Evolutionary conservation across 2,888 invertebrate species (phyloP).

Genomic region (Metacarcinus magister): DNA sequence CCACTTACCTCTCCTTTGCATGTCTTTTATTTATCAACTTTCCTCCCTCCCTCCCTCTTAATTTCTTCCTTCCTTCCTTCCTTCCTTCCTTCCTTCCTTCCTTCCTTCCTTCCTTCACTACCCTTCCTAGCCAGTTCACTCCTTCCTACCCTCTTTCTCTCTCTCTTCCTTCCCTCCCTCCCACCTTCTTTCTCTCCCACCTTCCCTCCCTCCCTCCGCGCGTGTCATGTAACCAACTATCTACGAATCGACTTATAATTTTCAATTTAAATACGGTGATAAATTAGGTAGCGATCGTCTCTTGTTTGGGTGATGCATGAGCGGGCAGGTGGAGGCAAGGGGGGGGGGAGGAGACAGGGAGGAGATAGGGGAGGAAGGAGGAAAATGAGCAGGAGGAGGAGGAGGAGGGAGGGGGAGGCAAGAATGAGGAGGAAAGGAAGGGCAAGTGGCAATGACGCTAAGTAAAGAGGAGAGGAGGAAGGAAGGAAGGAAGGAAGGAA

Average conservation of each 20-base stretch:
- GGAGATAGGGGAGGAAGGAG: not conserved
- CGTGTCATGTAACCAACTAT: slow-evolving; percentile 56
- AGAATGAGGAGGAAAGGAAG: not conserved
- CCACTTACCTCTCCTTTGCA: not conserved
- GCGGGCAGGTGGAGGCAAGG: not conserved
- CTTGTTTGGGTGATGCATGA: slow-evolving; percentile 70
- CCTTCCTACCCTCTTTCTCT: not conserved
- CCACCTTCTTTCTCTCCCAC: not conserved
- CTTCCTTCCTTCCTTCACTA: not conserved
- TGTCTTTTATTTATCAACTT: not conserved
- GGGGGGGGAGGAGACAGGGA: not conserved
- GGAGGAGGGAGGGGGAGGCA: not conserved
- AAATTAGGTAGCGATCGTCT: slow-evolving; percentile 62
- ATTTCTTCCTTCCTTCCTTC: not conserved
- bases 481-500: too few species aligned
- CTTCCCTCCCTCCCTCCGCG: not conserved
- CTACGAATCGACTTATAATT: slow-evolving; percentile 62
- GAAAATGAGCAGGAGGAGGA: not conserved
- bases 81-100: not conserved
- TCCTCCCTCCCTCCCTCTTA: not conserved
- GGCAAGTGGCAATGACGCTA: not conserved
- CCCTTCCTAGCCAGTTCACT: not conserved
- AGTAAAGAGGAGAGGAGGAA: too few species aligned
- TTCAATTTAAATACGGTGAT: slow-evolving; percentile 76
- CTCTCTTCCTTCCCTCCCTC: not conserved